Evolutionary conservation across 2,797 vertebrate genomes (phyloP).

Genomic region (Chromis chromis): DNA sequence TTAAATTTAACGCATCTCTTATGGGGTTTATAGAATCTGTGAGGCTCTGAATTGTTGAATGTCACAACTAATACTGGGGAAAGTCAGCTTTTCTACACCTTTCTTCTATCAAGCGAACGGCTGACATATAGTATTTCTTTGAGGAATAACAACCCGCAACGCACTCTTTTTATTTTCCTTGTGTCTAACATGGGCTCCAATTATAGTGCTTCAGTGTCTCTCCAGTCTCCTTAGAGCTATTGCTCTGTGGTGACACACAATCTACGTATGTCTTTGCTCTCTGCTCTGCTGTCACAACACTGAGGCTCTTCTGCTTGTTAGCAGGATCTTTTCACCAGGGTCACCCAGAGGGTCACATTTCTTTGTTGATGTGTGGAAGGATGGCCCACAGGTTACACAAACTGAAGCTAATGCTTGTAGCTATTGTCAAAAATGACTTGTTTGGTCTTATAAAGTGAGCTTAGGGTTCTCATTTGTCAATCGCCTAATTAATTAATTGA

Average conservation of each 20-base stretch:
- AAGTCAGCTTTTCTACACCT: background rate
- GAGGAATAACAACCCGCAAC: constrained; percentile 20
- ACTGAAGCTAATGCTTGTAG: background rate
- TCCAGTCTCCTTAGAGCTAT: constrained; percentile 20
- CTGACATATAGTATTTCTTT: constrained; percentile 11
- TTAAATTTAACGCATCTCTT: constrained; percentile 1
- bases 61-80: background rate
- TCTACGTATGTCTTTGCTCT: constrained; percentile 22
- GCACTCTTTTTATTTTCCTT: constrained; percentile 22
- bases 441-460: background rate
- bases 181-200: constrained; percentile 41
- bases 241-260: constrained; percentile 44
- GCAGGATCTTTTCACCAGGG: constrained; percentile 27
- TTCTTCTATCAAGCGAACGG: constrained; percentile 14
- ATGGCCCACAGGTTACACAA: background rate
- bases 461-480: background rate
- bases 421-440: background rate
- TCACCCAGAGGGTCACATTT: constrained; percentile 20
- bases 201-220: constrained; percentile 46
- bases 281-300: constrained; percentile 42
- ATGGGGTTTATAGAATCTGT: background rate
- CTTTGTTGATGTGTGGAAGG: constrained; percentile 16
- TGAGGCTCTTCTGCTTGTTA: constrained; percentile 60
- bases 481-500: background rate
- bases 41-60: background rate